Percentiles rank a stretch among this genome's conserved stretches.
Conservation (phyloP, 2,113 vertebrate species). For the Cathartes aura region DNA sequence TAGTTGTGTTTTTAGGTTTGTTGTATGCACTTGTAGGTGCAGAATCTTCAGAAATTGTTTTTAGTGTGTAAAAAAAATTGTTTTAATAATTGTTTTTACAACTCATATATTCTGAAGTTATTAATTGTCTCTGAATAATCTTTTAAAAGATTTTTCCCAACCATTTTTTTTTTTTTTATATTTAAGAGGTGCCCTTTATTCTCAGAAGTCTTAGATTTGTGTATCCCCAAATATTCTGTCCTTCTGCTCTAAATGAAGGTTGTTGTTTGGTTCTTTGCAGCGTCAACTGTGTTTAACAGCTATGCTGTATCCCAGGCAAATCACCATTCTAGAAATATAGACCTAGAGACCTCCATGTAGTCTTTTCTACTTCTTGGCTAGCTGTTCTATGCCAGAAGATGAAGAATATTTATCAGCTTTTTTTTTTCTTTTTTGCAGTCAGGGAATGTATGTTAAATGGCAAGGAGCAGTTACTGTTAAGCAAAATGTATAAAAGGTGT, state of each 20-base stretch:
- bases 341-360: not conserved
- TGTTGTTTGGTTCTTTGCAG: not conserved
- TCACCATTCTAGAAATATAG: not conserved
- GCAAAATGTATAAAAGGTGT: not conserved
- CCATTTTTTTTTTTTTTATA: not conserved
- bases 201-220: not conserved
- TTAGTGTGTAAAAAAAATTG: not conserved
- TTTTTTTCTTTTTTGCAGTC: not conserved
- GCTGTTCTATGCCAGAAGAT: not conserved
- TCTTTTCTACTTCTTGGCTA: not conserved
- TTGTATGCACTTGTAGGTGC: slow-evolving; percentile 25
- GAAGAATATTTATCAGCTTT: not conserved
- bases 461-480: not conserved
- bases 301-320: not conserved
- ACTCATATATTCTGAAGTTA: not conserved
- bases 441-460: not conserved
- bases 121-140: not conserved
- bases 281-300: not conserved
- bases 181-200: not conserved
- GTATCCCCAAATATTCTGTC: not conserved
- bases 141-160: not conserved
- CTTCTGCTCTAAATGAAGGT: not conserved
- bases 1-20: slow-evolving; percentile 48
- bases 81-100: not conserved
- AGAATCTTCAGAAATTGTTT: slow-evolving; percentile 16